Evolutionary conservation across 2,888 invertebrate genomes (phyloP).

Genomic region (Deilephila porcellus): DNA sequence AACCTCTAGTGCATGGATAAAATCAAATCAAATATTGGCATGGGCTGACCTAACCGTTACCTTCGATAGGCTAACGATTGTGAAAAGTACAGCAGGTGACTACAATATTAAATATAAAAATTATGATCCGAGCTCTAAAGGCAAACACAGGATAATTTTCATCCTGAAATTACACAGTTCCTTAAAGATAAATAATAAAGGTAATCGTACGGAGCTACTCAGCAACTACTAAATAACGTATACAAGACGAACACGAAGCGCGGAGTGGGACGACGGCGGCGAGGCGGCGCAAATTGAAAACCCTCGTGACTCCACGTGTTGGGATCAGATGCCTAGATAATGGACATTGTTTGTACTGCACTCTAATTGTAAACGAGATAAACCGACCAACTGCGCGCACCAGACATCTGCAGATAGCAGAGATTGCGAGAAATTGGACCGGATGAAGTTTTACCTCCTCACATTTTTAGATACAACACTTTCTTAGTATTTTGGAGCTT

Average conservation of each 20-base stretch:
- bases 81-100: no score
- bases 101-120: no score
- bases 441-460: not conserved
- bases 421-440: not conserved
- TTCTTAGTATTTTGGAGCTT: no score
- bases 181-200: not conserved
- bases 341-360: slow-evolving; percentile 51
- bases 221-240: not conserved
- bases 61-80: no score
- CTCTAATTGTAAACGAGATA: slow-evolving; percentile 41
- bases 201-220: not conserved
- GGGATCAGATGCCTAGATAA: slow-evolving; percentile 55
- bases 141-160: not conserved
- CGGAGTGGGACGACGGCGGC: slow-evolving; percentile 31
- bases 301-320: slow-evolving; percentile 63
- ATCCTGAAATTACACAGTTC: not conserved
- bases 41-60: no score
- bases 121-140: no score
- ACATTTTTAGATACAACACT: not conserved
- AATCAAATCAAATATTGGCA: no score
- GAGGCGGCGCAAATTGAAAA: slow-evolving; percentile 61
- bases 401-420: not conserved
- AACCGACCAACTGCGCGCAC: slow-evolving; percentile 14
- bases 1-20: no score
- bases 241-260: not conserved